A percentile compares a stretch with the other conserved stretches of the same genome.
Conservation (phyloP, 1,140 invertebrate genomes). For the Procambarus clarkii region DNA sequence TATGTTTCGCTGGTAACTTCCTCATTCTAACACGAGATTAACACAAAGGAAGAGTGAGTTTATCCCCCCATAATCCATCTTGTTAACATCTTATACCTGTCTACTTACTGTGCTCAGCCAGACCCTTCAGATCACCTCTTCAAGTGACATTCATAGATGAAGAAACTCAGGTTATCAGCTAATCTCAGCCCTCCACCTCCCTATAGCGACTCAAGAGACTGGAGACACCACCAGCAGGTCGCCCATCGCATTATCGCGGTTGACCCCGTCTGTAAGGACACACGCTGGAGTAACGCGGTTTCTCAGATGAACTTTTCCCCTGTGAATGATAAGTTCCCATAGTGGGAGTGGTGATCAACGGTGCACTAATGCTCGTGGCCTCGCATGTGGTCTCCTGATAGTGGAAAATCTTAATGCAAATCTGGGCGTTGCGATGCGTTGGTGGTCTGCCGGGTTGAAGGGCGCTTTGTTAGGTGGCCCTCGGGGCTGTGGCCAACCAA, state of each 20-base stretch:
- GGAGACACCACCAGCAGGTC: too few species aligned
- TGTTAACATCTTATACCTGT: slow-evolving; percentile 22
- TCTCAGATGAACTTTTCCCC: not conserved
- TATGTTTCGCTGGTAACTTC: too few species aligned
- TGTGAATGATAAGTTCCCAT: slow-evolving; percentile 41
- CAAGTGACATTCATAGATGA: not conserved
- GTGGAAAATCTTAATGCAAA: slow-evolving; percentile 63
- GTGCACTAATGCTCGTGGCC: slow-evolving; percentile 24
- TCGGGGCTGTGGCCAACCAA: not conserved
- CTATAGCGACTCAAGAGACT: too few species aligned
- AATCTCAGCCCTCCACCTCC: not conserved
- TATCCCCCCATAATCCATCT: slow-evolving; percentile 11
- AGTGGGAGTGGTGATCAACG: slow-evolving; percentile 36
- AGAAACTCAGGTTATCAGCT: not conserved
- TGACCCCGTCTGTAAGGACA: not conserved
- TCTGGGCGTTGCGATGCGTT: slow-evolving; percentile 27
- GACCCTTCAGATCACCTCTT: not conserved
- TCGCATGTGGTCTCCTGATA: slow-evolving; percentile 58
- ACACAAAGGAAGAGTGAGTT: not conserved
- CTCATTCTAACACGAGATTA: not conserved
- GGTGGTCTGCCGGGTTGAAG: slow-evolving; percentile 38
- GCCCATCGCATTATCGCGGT: not conserved
- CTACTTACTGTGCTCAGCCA: not conserved
- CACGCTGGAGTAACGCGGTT: not conserved
- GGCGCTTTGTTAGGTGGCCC: slow-evolving; percentile 17